A percentile compares a stretch with the other conserved stretches of the same genome.
Conservation (phyloP, 2,888 invertebrate species). For the Luffia ferchaultella region DNA sequence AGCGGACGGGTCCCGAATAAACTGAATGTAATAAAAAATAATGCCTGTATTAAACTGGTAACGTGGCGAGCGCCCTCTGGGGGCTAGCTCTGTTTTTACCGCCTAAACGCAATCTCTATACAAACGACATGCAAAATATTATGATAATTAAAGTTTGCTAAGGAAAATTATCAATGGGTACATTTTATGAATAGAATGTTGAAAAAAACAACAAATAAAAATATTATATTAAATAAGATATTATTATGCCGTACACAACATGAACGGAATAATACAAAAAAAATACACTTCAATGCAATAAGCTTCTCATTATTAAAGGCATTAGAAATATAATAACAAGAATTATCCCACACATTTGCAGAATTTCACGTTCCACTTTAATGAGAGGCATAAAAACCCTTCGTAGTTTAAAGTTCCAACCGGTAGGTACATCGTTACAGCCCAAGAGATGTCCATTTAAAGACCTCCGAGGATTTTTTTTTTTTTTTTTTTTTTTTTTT, state of each 20-base stretch:
- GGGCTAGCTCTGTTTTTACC: not conserved
- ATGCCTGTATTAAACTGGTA: constrained; percentile 27
- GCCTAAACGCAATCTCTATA: not conserved
- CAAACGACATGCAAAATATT: not conserved
- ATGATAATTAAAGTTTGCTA: too few species aligned
- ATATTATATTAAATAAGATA: too few species aligned
- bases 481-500: too few species aligned
- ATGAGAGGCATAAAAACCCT: not conserved
- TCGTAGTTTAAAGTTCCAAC: not conserved
- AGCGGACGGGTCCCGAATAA: constrained; percentile 23
- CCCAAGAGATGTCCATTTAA: not conserved
- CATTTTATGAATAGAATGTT: too few species aligned
- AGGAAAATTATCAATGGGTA: too few species aligned
- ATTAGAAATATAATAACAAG: not conserved
- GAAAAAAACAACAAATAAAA: too few species aligned
- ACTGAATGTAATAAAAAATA: constrained; percentile 32
- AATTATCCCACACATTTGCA: not conserved
- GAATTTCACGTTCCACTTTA: not conserved
- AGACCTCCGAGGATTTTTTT: too few species aligned
- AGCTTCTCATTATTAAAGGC: too few species aligned
- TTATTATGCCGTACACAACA: too few species aligned
- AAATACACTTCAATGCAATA: too few species aligned
- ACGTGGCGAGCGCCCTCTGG: constrained; percentile 15
- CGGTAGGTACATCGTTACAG: not conserved
- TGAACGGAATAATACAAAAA: too few species aligned